Evolutionary conservation across 2,888 invertebrate genomes (phyloP), one percentile per base, ranked within the genome.

Genomic region (Yponomeuta cagnagella): DNA sequence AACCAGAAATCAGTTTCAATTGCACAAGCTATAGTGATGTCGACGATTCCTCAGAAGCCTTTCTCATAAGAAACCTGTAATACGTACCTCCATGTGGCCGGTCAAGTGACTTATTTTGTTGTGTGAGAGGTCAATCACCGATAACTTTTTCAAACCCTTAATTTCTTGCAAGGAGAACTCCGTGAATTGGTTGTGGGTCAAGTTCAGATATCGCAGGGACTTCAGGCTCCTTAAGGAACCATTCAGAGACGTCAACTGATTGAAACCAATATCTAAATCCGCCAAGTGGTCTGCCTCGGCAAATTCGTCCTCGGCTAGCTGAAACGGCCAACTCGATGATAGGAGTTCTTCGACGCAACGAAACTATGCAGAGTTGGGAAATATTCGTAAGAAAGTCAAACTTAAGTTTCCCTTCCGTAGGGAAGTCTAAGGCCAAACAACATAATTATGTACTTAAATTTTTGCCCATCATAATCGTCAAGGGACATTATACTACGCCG

Each of bases 151-250:
- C 72, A 97, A 85, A 0, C 96, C 96, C 72, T 95, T 94, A 68
- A 97, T 94, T 83, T 97, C 96, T 82, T 95, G 94, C 79, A 97
- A 93, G 0, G 96, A 96, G 87, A 97, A 97, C 78, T 96, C 96
- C 1, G 93, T 92, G 72, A 97, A 92, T 63, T 93, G 91, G 81
- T 97, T 97, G 80, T 95, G 94, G 0, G 96, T 96, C 73, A 97
- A 89, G 86, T 97, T 97, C 66, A 96, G 92, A 74, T 93, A 94
- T 74, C 93, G 93, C 33, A 97, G 86, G 10, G 94, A 94, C 76
- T 94, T 93, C 70, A 97, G 87, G 65, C 95, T 95, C 76, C 94
- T 90, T 65, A 97, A 82, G 0, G 97, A 96, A 70, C 95, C 95
- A 79, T 96, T 96, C 71, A 97, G 83, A 1, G 95, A 93, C 70